A percentile compares a stretch with the other conserved stretches of the same genome.
These are phyloP conservation scores for Labeo rohita DNA, from an alignment of 2,113 vertebrate species.

Conservation along the genomic window DNA sequence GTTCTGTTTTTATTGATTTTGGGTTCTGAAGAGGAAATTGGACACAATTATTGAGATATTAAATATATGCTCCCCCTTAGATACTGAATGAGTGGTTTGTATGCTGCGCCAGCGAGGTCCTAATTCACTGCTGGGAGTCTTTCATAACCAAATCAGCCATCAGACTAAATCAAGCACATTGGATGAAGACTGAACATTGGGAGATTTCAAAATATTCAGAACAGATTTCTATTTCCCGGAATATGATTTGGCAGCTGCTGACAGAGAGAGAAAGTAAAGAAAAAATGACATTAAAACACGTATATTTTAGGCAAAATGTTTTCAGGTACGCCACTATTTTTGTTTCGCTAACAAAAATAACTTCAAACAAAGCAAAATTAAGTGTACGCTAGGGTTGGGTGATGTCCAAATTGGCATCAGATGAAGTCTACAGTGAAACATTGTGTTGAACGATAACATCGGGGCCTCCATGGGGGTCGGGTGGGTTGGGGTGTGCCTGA, in stretches of 20 bases:
- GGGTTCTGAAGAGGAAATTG: constrained; percentile 10
- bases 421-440: too few relatives aligned
- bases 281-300: too few relatives aligned
- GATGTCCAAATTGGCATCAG: too few relatives aligned
- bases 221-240: background rate
- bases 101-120: background rate
- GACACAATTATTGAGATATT: constrained; percentile 20
- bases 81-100: background rate
- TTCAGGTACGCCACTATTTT: too few relatives aligned
- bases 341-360: too few relatives aligned
- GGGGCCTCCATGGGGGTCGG: too few relatives aligned
- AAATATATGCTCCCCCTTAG: background rate
- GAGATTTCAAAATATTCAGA: background rate
- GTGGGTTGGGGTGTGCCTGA: too few relatives aligned
- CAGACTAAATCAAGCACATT: constrained; percentile 5
- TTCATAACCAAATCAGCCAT: constrained; percentile 16
- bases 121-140: constrained; percentile 13
- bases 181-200: background rate
- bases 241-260: background rate
- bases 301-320: too few relatives aligned
- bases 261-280: background rate
- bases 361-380: background rate
- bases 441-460: too few relatives aligned
- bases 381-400: background rate
- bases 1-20: constrained; percentile 28